Conservation (phyloP, 2,113 vertebrate genomes). For the Leptobrachium leishanense region DNA sequence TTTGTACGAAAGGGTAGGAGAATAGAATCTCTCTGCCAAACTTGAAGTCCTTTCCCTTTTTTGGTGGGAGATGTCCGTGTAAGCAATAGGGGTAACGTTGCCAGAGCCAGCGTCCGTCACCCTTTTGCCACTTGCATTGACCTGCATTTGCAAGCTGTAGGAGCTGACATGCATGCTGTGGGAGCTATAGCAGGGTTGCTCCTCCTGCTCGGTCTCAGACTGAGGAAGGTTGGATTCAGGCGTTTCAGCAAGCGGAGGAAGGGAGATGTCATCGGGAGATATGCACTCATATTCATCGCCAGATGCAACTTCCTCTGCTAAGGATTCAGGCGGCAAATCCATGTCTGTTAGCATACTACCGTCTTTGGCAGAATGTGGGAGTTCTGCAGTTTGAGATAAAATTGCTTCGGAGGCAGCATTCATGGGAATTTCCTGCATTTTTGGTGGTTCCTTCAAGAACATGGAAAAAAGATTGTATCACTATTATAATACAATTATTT, state of each 20-base stretch:
- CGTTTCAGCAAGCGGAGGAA: constrained; percentile 85
- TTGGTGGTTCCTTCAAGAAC: constrained; percentile 54
- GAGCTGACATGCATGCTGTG: constrained; percentile 63
- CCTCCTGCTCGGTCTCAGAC: constrained; percentile 80
- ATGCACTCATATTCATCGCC: constrained; percentile 85
- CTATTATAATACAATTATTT: too few relatives aligned
- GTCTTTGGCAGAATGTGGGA: constrained; percentile 55
- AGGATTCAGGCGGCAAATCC: constrained; percentile 66
- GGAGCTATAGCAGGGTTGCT: constrained; percentile 66
- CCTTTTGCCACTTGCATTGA: constrained; percentile 52
- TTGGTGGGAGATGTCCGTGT: constrained; percentile 54
- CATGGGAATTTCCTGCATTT: constrained; percentile 48
- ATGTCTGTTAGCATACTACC: constrained; percentile 48
- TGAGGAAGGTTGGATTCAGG: constrained; percentile 77
- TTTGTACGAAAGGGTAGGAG: constrained; percentile 59
- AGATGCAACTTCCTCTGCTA: constrained; percentile 70
- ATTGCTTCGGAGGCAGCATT: constrained; percentile 58
- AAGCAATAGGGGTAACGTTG: constrained; percentile 61
- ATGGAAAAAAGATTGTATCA: neutral
- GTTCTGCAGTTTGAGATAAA: constrained; percentile 57
- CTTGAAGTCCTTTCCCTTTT: constrained; percentile 59
- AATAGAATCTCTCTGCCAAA: constrained; percentile 58
- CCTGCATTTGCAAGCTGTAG: constrained; percentile 63
- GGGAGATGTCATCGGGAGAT: constrained; percentile 87
- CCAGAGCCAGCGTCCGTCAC: constrained; percentile 46